phyloP scores from a whole-genome alignment of 2,888 invertebrate species.

The Synergus gifuensis region DNA sequence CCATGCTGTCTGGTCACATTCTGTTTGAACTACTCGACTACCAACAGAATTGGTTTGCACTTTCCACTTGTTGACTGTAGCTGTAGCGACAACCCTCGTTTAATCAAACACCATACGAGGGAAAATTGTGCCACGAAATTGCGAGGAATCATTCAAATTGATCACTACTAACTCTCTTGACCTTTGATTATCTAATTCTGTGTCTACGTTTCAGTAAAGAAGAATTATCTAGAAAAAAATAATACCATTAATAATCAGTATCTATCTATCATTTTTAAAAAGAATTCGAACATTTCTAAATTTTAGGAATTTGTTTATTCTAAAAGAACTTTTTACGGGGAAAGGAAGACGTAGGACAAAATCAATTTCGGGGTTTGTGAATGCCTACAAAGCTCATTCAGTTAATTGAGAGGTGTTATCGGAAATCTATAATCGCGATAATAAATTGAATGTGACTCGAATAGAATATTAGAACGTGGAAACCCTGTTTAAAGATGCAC shows the following conservation, averaged over 20 bases:
- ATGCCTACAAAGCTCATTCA: conserved; percentile 19
- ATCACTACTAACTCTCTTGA: neutral
- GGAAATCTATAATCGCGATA: conserved; percentile 27
- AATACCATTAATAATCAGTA: neutral
- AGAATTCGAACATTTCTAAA: neutral
- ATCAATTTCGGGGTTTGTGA: conserved; percentile 4
- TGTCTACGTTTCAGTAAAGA: too few relatives aligned
- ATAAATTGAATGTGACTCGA: conserved; percentile 22
- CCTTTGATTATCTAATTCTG: neutral
- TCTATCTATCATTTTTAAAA: neutral
- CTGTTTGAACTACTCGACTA: conserved; percentile 46
- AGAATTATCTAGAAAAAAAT: too few relatives aligned
- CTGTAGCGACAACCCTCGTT: neutral
- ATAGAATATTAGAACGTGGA: conserved; percentile 10
- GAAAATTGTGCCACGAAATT: neutral
- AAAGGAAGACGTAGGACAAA: conserved; percentile 2
- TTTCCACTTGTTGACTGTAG: conserved; percentile 39
- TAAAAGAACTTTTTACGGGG: neutral
- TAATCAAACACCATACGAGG: neutral
- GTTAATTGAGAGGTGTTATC: conserved; percentile 36
- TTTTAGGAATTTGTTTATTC: neutral
- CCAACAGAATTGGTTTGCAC: conserved; percentile 35
- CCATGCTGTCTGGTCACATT: conserved; percentile 47
- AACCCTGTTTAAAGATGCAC: conserved; percentile 21
- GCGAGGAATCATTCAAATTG: neutral